A percentile compares a stretch with the other conserved stretches of the same genome.
These are phyloP conservation scores for Aphis craccivora DNA, from an alignment of 1,140 invertebrate genomes.

Conservation along the genomic window DNA sequence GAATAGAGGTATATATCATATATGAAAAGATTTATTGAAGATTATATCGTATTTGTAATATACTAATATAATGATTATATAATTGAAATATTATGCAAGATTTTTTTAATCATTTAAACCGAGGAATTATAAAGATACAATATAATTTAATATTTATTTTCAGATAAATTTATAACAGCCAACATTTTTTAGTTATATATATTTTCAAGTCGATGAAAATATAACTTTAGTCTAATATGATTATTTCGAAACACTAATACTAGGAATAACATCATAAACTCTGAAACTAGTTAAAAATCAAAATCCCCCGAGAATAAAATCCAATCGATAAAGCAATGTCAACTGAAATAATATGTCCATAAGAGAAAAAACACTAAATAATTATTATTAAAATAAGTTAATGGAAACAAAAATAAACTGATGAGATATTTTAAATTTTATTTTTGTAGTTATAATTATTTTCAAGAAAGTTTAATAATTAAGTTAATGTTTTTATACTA, in stretches of 20 bases:
- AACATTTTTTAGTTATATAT: background rate
- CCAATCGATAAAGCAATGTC: background rate
- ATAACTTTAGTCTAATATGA: background rate
- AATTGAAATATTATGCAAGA: background rate
- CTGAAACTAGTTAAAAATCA: conserved; percentile 27
- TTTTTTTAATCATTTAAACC: background rate
- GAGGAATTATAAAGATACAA: background rate
- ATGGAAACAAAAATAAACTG: background rate
- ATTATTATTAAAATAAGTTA: background rate
- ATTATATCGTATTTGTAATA: background rate
- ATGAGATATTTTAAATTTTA: background rate
- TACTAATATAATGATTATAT: background rate
- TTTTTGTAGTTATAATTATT: background rate
- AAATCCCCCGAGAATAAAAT: background rate
- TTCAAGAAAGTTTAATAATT: background rate
- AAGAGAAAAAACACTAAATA: background rate
- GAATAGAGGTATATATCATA: background rate
- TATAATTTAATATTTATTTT: background rate
- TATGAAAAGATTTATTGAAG: background rate
- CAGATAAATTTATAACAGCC: background rate
- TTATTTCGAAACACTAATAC: background rate
- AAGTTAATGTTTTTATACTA: background rate
- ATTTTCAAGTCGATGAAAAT: background rate
- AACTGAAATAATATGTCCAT: background rate
- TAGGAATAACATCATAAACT: background rate